A percentile compares a stretch with the other conserved stretches of the same genome.
These are phyloP conservation scores for Daboia siamensis DNA, from an alignment of 2,113 vertebrate species.

Conservation along the genomic window DNA sequence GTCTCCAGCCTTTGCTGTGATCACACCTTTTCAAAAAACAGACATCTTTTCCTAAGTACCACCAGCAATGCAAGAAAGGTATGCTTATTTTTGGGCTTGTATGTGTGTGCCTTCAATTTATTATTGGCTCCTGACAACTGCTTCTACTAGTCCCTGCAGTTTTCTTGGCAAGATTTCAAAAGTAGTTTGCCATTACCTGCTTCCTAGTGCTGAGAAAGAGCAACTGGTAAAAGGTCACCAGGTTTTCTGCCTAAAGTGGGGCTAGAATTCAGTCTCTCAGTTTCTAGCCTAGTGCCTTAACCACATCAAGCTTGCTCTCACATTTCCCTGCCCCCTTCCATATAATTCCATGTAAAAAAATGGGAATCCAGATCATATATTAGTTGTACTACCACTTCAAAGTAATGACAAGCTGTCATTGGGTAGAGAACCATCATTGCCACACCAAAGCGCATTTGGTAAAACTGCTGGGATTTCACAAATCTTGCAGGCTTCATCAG, in stretches of 20 bases:
- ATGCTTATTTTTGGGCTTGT: neutral
- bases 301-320: neutral
- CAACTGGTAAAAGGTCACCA: neutral
- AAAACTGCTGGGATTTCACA: conserved; percentile 36
- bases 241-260: neutral
- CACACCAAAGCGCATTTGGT: conserved; percentile 21
- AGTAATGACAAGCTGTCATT: neutral
- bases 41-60: neutral
- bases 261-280: neutral
- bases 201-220: neutral
- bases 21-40: neutral
- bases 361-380: neutral
- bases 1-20: neutral
- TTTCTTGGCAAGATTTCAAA: neutral
- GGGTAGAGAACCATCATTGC: conserved; percentile 2
- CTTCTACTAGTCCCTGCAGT: neutral
- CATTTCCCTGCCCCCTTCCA: neutral
- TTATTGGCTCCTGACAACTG: neutral
- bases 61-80: neutral
- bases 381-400: neutral
- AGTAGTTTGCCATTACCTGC: neutral
- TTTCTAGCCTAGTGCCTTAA: neutral
- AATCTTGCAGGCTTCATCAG: conserved; percentile 38
- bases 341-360: neutral
- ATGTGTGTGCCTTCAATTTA: neutral